phyloP scores from a whole-genome alignment of 2,888 invertebrate species.

The Rapana venosa region DNA sequence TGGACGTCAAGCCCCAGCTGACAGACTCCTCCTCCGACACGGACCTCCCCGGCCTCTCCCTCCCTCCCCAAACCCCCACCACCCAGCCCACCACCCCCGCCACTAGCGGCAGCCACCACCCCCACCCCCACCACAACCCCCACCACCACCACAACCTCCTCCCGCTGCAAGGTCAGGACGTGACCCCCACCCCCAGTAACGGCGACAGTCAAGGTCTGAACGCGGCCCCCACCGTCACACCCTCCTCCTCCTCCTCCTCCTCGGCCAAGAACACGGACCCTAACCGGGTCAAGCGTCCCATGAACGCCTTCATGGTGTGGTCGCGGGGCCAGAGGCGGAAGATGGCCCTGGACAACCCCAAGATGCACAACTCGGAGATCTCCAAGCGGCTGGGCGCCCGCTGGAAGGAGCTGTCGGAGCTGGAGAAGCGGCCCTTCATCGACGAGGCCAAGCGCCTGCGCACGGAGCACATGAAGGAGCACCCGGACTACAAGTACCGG shows the following conservation, averaged over 20 bases:
- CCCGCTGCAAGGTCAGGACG: too few species aligned
- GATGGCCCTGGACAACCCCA: constrained; percentile 99
- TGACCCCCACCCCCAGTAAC: not conserved
- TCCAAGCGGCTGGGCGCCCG: constrained; percentile 97
- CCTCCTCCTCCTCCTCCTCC: not conserved
- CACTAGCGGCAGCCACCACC: not conserved
- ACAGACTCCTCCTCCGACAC: too few species aligned
- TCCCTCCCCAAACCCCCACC: not conserved
- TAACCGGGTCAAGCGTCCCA: constrained; percentile 96
- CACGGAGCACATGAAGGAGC: constrained; percentile 99
- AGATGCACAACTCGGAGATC: constrained; percentile 99
- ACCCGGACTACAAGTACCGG: constrained; percentile 98
- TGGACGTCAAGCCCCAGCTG: not conserved
- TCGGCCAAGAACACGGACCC: not conserved
- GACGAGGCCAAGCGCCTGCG: constrained; percentile 98
- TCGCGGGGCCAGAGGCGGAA: constrained; percentile 97
- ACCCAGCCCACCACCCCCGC: not conserved
- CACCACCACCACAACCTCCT: not conserved
- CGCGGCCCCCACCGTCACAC: not conserved
- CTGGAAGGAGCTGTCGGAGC: constrained; percentile 97
- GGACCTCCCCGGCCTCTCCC: not conserved
- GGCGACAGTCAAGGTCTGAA: not conserved
- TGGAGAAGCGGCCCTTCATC: constrained; percentile 98
- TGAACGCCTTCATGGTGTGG: constrained; percentile 99
- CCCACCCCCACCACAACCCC: not conserved